phyloP scores from a whole-genome alignment of 1,140 invertebrate species.

The Dysdera silvatica region DNA sequence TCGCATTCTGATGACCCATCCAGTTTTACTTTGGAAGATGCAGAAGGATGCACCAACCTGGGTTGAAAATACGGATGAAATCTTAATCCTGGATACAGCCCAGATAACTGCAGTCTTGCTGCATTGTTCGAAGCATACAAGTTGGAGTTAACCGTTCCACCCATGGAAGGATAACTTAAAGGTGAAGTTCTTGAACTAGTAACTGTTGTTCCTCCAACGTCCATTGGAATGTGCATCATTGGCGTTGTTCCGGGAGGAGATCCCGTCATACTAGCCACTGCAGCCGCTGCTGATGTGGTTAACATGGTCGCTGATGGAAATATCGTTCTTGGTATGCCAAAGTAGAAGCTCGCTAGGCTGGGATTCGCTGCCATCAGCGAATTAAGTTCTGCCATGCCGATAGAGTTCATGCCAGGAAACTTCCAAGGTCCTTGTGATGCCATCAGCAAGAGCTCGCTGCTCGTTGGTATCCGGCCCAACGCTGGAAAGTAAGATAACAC shows the following conservation, averaged over 20 bases:
- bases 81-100: slow-evolving; percentile 19
- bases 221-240: background rate
- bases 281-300: background rate
- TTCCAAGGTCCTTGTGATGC: slow-evolving; percentile 32
- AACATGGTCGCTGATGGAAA: slow-evolving; percentile 6
- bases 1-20: no score
- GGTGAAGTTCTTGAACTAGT: background rate
- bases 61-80: slow-evolving; percentile 27
- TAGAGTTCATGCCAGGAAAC: slow-evolving; percentile 3
- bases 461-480: slow-evolving; percentile 29
- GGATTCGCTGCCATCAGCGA: slow-evolving; percentile 13
- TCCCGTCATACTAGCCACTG: background rate
- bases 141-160: background rate
- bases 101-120: slow-evolving; percentile 14
- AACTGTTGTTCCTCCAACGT: background rate
- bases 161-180: background rate
- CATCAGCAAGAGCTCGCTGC: slow-evolving; percentile 25
- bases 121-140: slow-evolving; percentile 10
- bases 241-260: background rate
- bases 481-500: slow-evolving; percentile 3
- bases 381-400: slow-evolving; percentile 19
- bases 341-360: slow-evolving; percentile 23
- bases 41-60: slow-evolving; percentile 16
- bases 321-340: slow-evolving; percentile 22
- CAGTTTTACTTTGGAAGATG: no score